Conservation (phyloP, 2,888 invertebrate genomes). For the Drosophila testacea region DNA sequence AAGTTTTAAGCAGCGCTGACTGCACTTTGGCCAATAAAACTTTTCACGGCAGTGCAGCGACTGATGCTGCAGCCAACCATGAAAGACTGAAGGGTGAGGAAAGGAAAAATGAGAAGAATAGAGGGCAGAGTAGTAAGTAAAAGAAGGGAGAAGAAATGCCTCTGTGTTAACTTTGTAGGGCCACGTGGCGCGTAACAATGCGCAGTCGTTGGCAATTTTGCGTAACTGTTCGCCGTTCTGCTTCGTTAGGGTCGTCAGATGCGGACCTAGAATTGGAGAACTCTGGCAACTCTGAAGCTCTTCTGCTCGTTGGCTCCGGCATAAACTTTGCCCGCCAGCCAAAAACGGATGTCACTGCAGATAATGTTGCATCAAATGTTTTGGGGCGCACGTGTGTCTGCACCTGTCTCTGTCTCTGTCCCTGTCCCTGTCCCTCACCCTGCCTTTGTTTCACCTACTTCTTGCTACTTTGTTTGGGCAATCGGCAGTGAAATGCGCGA, state of each 20-base stretch:
- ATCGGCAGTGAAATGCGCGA: constrained; percentile 53
- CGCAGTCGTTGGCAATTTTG: constrained; percentile 77
- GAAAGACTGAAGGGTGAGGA: neutral
- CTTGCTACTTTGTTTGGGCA: constrained; percentile 55
- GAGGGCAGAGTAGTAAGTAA: neutral
- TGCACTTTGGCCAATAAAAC: constrained; percentile 74
- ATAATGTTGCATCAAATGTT: constrained; percentile 70
- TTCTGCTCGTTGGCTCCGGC: constrained; percentile 24
- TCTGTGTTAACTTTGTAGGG: constrained; percentile 59
- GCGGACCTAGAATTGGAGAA: constrained; percentile 5
- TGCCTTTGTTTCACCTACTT: constrained; percentile 4
- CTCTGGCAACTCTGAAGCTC: neutral
- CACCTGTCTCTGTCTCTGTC: neutral
- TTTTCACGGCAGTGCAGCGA: constrained; percentile 47
- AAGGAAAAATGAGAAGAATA: neutral
- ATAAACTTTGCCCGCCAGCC: constrained; percentile 61
- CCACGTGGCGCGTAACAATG: constrained; percentile 78
- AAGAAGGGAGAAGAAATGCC: neutral
- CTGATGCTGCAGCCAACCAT: constrained; percentile 37
- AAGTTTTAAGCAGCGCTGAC: constrained; percentile 56
- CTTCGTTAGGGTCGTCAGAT: constrained; percentile 65
- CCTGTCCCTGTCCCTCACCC: neutral
- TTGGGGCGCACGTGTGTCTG: constrained; percentile 51
- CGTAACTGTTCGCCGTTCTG: constrained; percentile 75
- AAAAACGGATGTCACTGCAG: constrained; percentile 70